Evolutionary conservation across 1,140 invertebrate species (phyloP).

Genomic region (Acromyrmex echinatior): DNA sequence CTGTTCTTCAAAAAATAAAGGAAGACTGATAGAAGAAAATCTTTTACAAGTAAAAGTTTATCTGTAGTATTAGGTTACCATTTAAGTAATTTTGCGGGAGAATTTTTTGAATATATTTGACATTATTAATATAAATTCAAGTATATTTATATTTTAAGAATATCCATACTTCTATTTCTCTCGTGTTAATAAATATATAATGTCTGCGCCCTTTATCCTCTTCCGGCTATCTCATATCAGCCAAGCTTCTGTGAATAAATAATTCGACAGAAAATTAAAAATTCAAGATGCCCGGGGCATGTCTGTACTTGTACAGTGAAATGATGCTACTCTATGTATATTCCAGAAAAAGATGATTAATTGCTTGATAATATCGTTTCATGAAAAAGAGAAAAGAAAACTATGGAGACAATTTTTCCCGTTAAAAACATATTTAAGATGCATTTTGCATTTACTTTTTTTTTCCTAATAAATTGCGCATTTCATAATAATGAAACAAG

Average conservation of each 20-base stretch:
- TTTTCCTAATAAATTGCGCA: neutral
- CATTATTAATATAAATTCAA: constrained; percentile 7
- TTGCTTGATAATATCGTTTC: neutral
- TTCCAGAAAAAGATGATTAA: constrained; percentile 28
- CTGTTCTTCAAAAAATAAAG: neutral
- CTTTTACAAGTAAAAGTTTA: neutral
- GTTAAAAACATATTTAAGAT: neutral
- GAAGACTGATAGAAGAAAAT: neutral
- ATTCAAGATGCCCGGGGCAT: constrained; percentile 15
- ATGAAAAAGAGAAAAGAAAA: neutral
- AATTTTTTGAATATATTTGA: neutral
- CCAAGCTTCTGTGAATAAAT: constrained; percentile 49
- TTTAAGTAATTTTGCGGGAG: neutral
- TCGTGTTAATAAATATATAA: constrained; percentile 28
- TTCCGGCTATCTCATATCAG: constrained; percentile 21
- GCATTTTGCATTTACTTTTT: neutral
- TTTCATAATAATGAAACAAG: neutral
- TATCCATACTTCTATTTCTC: constrained; percentile 5
- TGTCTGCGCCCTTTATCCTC: neutral
- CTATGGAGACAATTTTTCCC: neutral
- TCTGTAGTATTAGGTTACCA: neutral
- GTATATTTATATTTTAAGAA: neutral
- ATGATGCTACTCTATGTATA: neutral
- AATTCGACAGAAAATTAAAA: constrained; percentile 56
- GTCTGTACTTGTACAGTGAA: neutral